These are phyloP conservation scores for Nemapogon koenigi DNA, from an alignment of 2,888 invertebrate genomes.

Conservation along the genomic window DNA sequence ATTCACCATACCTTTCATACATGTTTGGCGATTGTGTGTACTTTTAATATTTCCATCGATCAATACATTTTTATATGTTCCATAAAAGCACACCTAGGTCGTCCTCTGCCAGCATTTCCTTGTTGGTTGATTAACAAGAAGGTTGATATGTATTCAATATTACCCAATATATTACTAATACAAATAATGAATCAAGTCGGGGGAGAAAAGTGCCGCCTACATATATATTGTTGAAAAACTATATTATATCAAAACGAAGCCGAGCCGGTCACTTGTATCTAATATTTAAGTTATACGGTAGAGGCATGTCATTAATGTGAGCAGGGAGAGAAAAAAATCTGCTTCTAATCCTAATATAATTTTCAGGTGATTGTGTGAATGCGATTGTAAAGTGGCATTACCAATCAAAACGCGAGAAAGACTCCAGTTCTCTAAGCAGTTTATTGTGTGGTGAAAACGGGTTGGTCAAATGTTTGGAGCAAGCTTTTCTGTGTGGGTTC, in stretches of 20 bases:
- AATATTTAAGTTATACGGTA: not conserved
- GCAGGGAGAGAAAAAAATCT: not conserved
- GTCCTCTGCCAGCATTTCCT: no score
- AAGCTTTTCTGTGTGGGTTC: slow-evolving; percentile 95
- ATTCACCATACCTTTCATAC: no score
- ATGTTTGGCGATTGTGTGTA: no score
- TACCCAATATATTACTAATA: no score
- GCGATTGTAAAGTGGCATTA: slow-evolving; percentile 97
- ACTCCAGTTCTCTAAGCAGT: slow-evolving; percentile 84
- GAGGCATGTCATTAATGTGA: not conserved
- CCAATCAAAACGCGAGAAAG: slow-evolving; percentile 82
- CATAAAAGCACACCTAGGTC: no score
- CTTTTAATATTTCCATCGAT: no score
- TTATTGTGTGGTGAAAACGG: slow-evolving; percentile 95
- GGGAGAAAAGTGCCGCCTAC: not conserved
- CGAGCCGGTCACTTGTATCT: not conserved
- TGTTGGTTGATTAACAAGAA: no score
- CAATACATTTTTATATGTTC: no score
- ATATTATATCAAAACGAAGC: not conserved
- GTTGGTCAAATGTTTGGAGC: slow-evolving; percentile 90
- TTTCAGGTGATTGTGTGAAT: slow-evolving; percentile 91
- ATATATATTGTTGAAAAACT: not conserved
- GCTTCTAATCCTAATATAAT: slow-evolving; percentile 4
- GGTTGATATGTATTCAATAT: no score
- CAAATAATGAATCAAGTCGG: no score